Evolutionary conservation across 2,113 vertebrate species (phyloP).

Genomic region (Amia ocellicauda): DNA sequence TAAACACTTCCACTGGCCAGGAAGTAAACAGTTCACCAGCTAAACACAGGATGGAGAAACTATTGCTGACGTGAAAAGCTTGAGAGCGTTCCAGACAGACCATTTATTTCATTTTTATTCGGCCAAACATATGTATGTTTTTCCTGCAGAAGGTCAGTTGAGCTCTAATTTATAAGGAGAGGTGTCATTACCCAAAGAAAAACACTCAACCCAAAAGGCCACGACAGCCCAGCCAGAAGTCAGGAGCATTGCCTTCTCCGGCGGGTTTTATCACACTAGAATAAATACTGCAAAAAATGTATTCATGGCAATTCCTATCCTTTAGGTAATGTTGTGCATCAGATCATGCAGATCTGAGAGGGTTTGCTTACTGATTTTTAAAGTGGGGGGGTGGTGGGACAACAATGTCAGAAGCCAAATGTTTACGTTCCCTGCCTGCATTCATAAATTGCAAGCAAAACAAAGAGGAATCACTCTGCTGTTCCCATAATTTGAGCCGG

Average conservation of each 20-base stretch:
- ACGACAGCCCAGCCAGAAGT: background rate
- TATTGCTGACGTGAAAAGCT: background rate
- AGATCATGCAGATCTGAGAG: too few relatives aligned
- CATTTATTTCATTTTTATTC: constrained; percentile 50
- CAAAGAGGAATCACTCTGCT: too few relatives aligned
- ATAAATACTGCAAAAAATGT: too few relatives aligned
- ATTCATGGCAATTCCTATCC: too few relatives aligned
- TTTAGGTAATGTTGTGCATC: too few relatives aligned
- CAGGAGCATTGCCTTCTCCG: background rate
- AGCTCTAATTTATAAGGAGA: constrained; percentile 63
- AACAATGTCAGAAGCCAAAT: too few relatives aligned
- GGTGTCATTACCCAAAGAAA: constrained; percentile 48
- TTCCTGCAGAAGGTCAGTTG: constrained; percentile 56
- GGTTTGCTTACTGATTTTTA: too few relatives aligned
- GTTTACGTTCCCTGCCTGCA: too few relatives aligned
- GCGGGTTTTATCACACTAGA: constrained; percentile 5
- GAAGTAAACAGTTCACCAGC: background rate
- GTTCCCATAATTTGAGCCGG: too few relatives aligned
- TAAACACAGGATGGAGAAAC: constrained; percentile 4
- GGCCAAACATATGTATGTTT: constrained; percentile 57
- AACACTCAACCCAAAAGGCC: constrained; percentile 34
- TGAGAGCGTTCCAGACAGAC: constrained; percentile 18
- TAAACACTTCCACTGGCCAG: background rate
- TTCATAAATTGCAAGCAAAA: too few relatives aligned
- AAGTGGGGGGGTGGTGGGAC: too few relatives aligned